Evolutionary conservation across 2,797 vertebrate species (phyloP), one percentile per base, ranked within the genome.

Genomic region (Catamblyrhynchus diadema): DNA sequence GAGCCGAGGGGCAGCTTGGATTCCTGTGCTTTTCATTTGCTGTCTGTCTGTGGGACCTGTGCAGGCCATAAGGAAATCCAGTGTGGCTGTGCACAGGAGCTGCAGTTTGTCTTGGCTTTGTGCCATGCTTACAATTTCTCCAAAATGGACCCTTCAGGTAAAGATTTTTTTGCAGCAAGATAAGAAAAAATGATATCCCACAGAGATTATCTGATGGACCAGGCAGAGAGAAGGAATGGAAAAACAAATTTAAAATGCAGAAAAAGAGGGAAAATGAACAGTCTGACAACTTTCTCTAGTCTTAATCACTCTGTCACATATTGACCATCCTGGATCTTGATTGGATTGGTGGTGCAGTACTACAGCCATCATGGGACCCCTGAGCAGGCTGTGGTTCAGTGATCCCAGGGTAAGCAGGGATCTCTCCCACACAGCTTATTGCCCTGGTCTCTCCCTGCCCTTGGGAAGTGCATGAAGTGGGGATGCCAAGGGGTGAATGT

Each of bases 391-490:
- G 44, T 62, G 30, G 23, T 66, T 91, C 64, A 39, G 56, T 24
- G n/a, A 53, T 35, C 57, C 27, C 37, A 22, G 7, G 9, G 23
- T 27, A 6, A 66, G 33, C 37, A 62, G 32, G 28, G 24, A 16
- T n/a, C 21, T n/a, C 51, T 77, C 39, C 24, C 5, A 12, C 0
- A 0, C 24, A 41, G n/a, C 2, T 3, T n/a, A 15, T 30, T 41
- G 67, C 35, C 25, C n/a, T 0, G 0, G 2, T 27, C 4, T 48
- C 56, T 84, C 51, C 51, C 30, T 65, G 42, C 39, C 24, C 0
- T 17, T 24, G 37, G 16, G 33, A 37, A 9, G 33, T 5, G 60
- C 6, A 3, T 39, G 28, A 39, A 42, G 4, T n/a, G 39, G 50
- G 42, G 30, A 35, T 75, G 44, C 27, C 69, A 77, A 44, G 66